Evolutionary conservation across 2,113 vertebrate genomes (phyloP), one percentile per base, ranked within the genome.

Genomic region (Accipiter virgatus): DNA sequence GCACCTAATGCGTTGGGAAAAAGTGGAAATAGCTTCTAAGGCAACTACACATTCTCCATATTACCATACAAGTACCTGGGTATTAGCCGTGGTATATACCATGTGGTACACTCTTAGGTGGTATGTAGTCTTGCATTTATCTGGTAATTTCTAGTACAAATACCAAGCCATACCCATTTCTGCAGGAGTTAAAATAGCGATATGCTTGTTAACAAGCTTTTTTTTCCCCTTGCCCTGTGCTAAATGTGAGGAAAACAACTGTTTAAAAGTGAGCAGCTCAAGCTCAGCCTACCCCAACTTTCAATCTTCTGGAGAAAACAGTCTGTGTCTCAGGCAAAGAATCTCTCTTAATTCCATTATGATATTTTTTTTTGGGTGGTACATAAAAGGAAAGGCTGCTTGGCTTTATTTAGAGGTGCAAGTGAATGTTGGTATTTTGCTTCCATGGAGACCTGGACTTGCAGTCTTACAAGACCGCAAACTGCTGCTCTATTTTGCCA

Each of bases 361-460:
- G 42, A 3, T 81, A 16, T 55, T 47, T 72, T 71, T 79, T 66
- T 10, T 38, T 38, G 36, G 7, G 25, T 55, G 83, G n/a, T 42
- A 45, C 17, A 22, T 58, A 29, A 73, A 95, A 78, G 83, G 73
- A 53, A 87, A 84, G n/a, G 83, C 90, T 86, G 82, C 79, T 87
- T 25, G 26, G 67, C 59, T 93, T 84, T 82, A 67, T 86, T 86
- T 70, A 67, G 82, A 90, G 93, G 91, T 88, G 72, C 79, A 71
- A 88, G 72, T 32, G 74, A 59, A 94, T 86, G 61, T 93, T 72
- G 87, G 40, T 70, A 10, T 81, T 96, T 87, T 91, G 96, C 95
- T 96, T 95, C 93, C 91, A 95, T 89, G 91, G 96, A 95, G 89
- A 93, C 84, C 73, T 42, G 77, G 83, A 84, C 65, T 38, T 59